Conservation (phyloP, 2,797 vertebrate species). For the Lagocephalus sceleratus region DNA sequence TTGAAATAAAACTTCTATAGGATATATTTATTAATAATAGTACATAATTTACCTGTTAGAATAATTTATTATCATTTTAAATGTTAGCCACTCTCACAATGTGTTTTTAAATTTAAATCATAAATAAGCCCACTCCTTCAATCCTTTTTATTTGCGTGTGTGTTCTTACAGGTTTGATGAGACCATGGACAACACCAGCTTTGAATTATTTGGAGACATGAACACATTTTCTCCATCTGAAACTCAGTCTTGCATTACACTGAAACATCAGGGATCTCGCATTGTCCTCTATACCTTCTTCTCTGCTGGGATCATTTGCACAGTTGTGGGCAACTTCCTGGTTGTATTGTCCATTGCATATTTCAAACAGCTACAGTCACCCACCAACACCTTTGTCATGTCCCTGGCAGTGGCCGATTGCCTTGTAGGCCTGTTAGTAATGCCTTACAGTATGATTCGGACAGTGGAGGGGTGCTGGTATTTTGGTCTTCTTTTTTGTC, state of each 20-base stretch:
- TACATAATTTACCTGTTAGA: constrained; percentile 48
- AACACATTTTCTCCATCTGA: constrained; percentile 60
- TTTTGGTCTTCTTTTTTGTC: constrained; percentile 78
- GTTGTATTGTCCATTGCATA: constrained; percentile 79
- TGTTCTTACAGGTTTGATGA: constrained; percentile 4
- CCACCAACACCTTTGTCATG: constrained; percentile 79
- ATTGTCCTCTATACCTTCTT: constrained; percentile 69
- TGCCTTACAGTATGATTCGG: constrained; percentile 83
- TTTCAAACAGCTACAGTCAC: constrained; percentile 81
- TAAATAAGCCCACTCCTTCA: constrained; percentile 30
- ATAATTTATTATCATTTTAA: constrained; percentile 2
- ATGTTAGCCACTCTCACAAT: background rate
- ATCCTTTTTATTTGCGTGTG: constrained; percentile 2
- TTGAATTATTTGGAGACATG: constrained; percentile 28
- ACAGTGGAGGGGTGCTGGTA: constrained; percentile 83
- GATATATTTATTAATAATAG: background rate
- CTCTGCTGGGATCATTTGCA: constrained; percentile 68
- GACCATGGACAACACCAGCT: constrained; percentile 69
- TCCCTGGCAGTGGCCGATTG: constrained; percentile 83
- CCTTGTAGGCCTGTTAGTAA: constrained; percentile 80
- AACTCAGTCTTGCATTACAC: constrained; percentile 49
- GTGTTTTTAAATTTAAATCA: background rate
- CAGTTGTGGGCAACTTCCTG: constrained; percentile 80
- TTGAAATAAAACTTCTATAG: constrained; percentile 2
- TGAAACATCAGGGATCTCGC: constrained; percentile 54